Percentiles rank a stretch among this genome's conserved stretches.
These are phyloP conservation scores for Lepilemur ruficaudatus DNA, from an alignment of 2,797 vertebrate genomes.

Conservation along the genomic window DNA sequence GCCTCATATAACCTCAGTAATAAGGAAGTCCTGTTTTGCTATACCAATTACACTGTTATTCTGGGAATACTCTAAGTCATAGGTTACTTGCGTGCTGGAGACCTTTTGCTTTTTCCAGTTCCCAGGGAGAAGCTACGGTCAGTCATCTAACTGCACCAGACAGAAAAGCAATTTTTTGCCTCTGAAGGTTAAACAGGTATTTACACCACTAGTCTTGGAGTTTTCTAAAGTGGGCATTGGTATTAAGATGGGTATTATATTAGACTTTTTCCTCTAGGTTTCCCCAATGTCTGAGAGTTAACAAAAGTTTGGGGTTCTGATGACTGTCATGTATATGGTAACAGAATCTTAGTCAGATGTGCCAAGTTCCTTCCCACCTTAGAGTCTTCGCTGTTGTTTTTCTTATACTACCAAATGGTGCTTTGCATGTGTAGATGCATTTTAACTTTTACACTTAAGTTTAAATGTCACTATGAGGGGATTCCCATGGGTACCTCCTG, in stretches of 20 bases:
- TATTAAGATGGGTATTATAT: neutral
- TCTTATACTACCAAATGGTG: neutral
- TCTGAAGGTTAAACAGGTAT: constrained; percentile 23
- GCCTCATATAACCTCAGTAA: neutral
- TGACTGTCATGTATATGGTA: neutral
- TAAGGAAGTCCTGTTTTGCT: neutral
- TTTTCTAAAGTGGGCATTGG: neutral
- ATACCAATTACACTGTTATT: neutral
- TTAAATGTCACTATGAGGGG: neutral
- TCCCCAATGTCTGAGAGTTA: constrained; percentile 63
- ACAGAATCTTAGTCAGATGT: neutral
- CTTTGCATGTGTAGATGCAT: neutral
- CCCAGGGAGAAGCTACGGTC: neutral
- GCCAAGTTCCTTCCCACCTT: neutral
- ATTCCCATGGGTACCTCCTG: neutral
- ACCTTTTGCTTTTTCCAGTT: neutral
- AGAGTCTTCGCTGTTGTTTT: neutral
- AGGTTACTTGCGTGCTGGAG: neutral
- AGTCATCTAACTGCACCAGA: neutral
- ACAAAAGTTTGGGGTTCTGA: neutral
- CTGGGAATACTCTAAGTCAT: neutral
- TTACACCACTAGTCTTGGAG: neutral
- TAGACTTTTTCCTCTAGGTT: neutral
- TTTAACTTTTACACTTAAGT: neutral
- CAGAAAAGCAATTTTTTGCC: constrained; percentile 47